phyloP scores from a whole-genome alignment of 1,140 invertebrate species.

The Brachionus asplanchnoidis region DNA sequence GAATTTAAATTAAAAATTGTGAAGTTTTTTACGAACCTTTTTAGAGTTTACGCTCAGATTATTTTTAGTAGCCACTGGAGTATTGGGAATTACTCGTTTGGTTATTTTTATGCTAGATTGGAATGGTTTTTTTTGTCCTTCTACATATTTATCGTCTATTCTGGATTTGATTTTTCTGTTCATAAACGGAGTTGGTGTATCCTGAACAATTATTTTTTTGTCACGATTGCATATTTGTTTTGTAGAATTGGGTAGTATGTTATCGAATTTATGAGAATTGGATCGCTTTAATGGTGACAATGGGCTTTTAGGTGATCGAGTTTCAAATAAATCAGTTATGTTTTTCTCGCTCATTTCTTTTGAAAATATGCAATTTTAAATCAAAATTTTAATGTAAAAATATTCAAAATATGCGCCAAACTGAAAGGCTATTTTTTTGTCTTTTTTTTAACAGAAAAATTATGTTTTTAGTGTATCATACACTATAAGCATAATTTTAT shows the following conservation, averaged over 20 bases:
- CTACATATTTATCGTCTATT: background rate
- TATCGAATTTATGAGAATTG: background rate
- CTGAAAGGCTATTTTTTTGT: background rate
- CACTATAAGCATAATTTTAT: too few relatives aligned
- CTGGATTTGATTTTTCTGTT: background rate
- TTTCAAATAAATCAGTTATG: background rate
- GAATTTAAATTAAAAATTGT: background rate
- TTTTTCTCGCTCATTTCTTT: background rate
- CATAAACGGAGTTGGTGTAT: constrained; percentile 25
- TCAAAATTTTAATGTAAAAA: background rate
- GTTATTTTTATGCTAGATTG: background rate
- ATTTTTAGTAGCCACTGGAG: background rate
- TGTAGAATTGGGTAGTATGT: background rate
- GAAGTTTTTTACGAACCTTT: background rate
- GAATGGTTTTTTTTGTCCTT: background rate
- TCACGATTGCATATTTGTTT: background rate
- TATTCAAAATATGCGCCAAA: constrained; percentile 4
- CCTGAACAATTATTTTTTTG: background rate
- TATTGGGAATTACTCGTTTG: background rate
- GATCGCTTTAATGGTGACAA: background rate
- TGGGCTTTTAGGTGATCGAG: background rate
- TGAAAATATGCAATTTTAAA: background rate
- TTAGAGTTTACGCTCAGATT: background rate
- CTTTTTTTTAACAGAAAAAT: background rate
- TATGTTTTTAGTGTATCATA: background rate